A percentile compares a stretch with the other conserved stretches of the same genome.
Conservation (phyloP, 2,113 vertebrate species). For the Thinocorus orbignyianus region DNA sequence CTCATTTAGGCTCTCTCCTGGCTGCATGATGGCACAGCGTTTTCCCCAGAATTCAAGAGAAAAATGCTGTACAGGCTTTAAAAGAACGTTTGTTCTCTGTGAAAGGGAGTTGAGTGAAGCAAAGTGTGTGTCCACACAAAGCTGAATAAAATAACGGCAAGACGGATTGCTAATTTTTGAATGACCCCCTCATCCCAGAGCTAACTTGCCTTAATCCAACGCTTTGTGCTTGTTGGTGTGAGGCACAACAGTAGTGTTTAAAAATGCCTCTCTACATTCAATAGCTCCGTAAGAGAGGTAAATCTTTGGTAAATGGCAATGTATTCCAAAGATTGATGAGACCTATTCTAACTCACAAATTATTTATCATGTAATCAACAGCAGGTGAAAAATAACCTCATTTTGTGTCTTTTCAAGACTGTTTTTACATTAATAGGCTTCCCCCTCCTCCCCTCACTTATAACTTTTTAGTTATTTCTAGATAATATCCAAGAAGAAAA, state of each 20-base stretch:
- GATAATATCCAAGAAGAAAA: neutral
- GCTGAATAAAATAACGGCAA: neutral
- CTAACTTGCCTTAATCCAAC: neutral
- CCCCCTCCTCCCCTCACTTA: no score
- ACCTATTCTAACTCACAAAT: neutral
- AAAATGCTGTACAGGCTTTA: fast-evolving
- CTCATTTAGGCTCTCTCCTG: neutral
- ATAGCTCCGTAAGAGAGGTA: neutral
- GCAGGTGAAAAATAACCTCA: neutral
- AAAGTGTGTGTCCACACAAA: fast-evolving
- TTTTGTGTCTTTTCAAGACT: neutral
- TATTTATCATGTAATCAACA: neutral
- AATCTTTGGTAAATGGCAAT: neutral
- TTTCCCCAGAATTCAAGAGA: neutral
- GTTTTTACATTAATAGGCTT: neutral
- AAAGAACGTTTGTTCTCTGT: neutral
- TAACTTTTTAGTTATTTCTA: neutral
- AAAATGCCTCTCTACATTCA: neutral
- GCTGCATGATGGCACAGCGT: neutral
- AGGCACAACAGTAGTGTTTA: neutral
- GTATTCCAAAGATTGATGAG: neutral
- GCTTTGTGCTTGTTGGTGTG: neutral
- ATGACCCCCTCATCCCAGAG: neutral
- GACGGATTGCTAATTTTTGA: neutral
- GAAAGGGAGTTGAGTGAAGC: neutral